Percentiles rank a stretch among this genome's conserved stretches.
Conservation (phyloP, 2,113 vertebrate species). For the Mormyrus lacerda region DNA sequence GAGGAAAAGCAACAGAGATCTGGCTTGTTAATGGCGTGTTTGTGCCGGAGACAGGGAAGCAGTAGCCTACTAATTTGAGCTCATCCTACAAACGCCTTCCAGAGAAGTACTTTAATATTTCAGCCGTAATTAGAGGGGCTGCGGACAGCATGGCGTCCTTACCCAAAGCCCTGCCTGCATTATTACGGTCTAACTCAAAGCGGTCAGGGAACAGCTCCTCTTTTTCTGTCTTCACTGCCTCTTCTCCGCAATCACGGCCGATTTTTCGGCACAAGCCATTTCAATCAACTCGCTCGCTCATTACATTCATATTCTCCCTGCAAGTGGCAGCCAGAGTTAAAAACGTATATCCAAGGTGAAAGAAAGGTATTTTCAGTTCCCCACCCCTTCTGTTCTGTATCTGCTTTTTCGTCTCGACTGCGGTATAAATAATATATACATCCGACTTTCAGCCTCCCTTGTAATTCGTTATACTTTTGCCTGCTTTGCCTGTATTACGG, state of each 20-base stretch:
- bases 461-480: neutral
- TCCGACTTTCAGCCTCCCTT: neutral
- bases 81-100: neutral
- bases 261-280: neutral
- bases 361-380: neutral
- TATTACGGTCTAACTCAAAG: neutral
- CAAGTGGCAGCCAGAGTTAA: neutral
- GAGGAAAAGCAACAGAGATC: neutral
- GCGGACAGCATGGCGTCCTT: neutral
- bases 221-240: neutral
- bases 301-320: slow-evolving; percentile 5
- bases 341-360: neutral
- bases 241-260: neutral
- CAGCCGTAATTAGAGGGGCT: neutral
- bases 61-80: neutral
- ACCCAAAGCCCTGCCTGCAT: neutral
- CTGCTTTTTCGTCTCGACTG: slow-evolving; percentile 3
- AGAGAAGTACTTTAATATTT: neutral
- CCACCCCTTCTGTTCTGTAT: neutral
- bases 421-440: slow-evolving; percentile 15
- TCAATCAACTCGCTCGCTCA: neutral
- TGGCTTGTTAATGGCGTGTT: too few species aligned
- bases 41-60: neutral
- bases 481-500: slow-evolving; percentile 13
- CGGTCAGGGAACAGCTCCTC: neutral